Conservation (phyloP, 2,797 vertebrate genomes). For the Anolis apletophallus region DNA sequence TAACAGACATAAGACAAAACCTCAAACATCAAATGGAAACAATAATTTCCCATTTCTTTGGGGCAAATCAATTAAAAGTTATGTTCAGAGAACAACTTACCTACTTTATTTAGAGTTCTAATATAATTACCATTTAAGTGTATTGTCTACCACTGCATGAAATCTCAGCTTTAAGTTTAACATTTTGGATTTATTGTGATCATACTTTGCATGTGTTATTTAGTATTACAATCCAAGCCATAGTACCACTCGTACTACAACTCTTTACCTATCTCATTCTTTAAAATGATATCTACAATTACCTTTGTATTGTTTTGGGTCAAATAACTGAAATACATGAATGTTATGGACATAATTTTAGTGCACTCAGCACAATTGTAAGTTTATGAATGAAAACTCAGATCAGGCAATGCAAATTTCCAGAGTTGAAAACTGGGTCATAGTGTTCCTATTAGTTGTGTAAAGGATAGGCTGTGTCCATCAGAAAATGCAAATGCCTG, state of each 20-base stretch:
- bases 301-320: background rate
- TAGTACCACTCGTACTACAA: too few relatives aligned
- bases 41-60: too few relatives aligned
- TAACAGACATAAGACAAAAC: too few relatives aligned
- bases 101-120: background rate
- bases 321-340: background rate
- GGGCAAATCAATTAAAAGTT: too few relatives aligned
- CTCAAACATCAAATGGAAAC: too few relatives aligned
- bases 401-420: background rate
- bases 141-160: background rate
- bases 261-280: background rate
- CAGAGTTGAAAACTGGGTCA: background rate
- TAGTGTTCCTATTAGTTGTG: background rate
- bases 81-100: background rate
- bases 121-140: background rate
- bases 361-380: background rate
- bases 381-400: background rate
- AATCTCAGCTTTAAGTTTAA: background rate
- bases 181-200: background rate
- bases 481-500: background rate
- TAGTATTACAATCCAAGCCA: background rate
- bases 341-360: background rate
- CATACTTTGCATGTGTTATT: background rate
- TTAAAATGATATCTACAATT: background rate
- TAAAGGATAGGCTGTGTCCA: background rate